phyloP scores from a whole-genome alignment of 2,113 vertebrate genomes.

The Opisthocomus hoazin region DNA sequence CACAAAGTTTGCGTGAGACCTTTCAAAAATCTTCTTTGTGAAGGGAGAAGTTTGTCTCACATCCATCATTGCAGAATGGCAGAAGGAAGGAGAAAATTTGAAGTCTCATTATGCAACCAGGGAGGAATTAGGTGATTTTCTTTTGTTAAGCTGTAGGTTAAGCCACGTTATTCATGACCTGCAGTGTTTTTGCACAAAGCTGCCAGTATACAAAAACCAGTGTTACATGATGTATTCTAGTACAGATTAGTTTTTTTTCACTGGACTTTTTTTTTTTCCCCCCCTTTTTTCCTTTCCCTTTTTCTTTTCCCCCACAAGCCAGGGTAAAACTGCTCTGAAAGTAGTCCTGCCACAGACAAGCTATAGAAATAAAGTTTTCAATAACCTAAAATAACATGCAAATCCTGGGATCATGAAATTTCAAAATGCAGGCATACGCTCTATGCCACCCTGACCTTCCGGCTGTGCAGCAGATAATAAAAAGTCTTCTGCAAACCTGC shows the following conservation, averaged over 20 bases:
- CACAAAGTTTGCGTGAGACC: neutral
- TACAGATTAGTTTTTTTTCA: neutral
- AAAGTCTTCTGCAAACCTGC: neutral
- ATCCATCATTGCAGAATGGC: neutral
- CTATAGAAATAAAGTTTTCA: neutral
- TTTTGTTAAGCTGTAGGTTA: neutral
- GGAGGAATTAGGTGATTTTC: neutral
- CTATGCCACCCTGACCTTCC: neutral
- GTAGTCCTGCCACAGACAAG: neutral
- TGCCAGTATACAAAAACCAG: neutral
- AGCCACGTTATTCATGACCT: neutral
- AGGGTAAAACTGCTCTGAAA: neutral
- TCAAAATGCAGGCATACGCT: neutral
- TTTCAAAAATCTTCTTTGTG: neutral
- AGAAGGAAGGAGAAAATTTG: neutral
- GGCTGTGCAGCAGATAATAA: neutral
- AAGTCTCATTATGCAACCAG: neutral
- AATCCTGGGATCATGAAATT: neutral
- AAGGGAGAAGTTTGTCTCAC: neutral
- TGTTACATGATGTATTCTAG: neutral
- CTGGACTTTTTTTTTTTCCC: neutral
- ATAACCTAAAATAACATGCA: neutral
- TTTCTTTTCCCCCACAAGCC: rapidly evolving
- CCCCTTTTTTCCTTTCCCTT: no score
- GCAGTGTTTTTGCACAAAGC: neutral